These are phyloP conservation scores for Meloidogyne chitwoodi DNA, from an alignment of 1,140 invertebrate genomes.

Conservation along the genomic window DNA sequence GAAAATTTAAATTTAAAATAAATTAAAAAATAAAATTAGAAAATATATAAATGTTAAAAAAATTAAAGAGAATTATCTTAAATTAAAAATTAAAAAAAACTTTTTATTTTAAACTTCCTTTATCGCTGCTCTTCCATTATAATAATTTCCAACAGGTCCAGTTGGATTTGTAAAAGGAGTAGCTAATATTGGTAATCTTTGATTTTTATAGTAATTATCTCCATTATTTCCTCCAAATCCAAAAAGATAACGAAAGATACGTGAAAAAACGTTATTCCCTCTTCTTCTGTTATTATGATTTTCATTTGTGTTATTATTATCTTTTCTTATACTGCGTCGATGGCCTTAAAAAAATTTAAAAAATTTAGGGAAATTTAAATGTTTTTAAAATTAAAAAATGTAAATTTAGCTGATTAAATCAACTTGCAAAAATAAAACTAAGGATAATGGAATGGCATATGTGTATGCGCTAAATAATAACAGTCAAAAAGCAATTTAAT, in stretches of 20 bases:
- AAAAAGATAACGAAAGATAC: background rate
- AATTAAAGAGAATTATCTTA: background rate
- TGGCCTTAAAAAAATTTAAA: background rate
- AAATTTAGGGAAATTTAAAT: too few species aligned
- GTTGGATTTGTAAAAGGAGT: background rate
- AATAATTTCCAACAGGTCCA: background rate
- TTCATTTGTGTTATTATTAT: background rate
- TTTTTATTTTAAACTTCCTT: background rate
- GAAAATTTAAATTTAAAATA: too few species aligned
- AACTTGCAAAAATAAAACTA: too few species aligned
- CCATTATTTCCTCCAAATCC: background rate
- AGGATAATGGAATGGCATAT: too few species aligned
- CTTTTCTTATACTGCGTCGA: background rate
- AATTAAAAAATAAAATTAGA: too few species aligned
- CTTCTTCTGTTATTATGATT: background rate
- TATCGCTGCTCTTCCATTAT: background rate
- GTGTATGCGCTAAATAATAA: too few species aligned
- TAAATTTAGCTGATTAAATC: too few species aligned
- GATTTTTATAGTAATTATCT: background rate
- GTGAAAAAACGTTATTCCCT: background rate
- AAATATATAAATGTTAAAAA: too few species aligned
- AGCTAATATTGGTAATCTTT: background rate
- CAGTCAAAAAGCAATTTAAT: too few species aligned
- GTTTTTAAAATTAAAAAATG: too few species aligned
- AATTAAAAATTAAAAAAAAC: background rate